Percentiles rank a stretch among this genome's conserved stretches.
Evolutionary conservation across 2,113 vertebrate genomes (phyloP).

Genomic region (Gnathonemus longibarbis): DNA sequence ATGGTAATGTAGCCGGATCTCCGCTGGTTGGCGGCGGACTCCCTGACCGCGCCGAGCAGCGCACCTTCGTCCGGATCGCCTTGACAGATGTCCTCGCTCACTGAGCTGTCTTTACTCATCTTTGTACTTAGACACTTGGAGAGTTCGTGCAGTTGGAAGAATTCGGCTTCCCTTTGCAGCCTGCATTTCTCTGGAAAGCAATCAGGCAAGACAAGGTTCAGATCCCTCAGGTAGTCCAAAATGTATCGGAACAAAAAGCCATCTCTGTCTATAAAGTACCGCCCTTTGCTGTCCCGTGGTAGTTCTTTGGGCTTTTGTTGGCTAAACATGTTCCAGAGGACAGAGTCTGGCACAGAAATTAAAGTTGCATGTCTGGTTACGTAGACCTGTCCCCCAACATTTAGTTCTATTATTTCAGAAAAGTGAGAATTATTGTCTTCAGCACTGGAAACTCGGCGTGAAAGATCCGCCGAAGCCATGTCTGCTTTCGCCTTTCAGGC

Average conservation of each 20-base stretch:
- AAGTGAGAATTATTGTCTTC: constrained; percentile 48
- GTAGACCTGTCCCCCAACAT: constrained; percentile 92
- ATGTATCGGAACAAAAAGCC: constrained; percentile 93
- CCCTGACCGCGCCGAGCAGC: constrained; percentile 56
- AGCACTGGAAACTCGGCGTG: neutral
- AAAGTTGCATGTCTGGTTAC: constrained; percentile 85
- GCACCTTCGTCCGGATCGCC: constrained; percentile 62
- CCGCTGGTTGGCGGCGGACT: constrained; percentile 30
- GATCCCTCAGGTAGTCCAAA: constrained; percentile 86
- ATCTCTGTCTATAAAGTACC: constrained; percentile 92
- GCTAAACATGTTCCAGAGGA: constrained; percentile 82
- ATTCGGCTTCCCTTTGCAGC: constrained; percentile 86
- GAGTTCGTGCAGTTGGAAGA: constrained; percentile 81
- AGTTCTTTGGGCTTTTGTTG: constrained; percentile 69
- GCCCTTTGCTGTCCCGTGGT: constrained; percentile 84
- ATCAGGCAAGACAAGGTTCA: constrained; percentile 82
- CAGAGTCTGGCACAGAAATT: constrained; percentile 75
- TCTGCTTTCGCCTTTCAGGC: neutral
- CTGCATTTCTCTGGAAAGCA: constrained; percentile 82
- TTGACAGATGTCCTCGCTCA: constrained; percentile 50
- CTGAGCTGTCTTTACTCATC: constrained; percentile 60
- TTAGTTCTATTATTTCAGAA: constrained; percentile 87
- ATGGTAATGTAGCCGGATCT: constrained; percentile 80
- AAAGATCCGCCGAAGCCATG: constrained; percentile 51
- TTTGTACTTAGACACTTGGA: constrained; percentile 63